Percentiles rank a stretch among this genome's conserved stretches.
These are phyloP conservation scores for Entelurus aequoreus DNA, from an alignment of 2,113 vertebrate species.

Conservation along the genomic window DNA sequence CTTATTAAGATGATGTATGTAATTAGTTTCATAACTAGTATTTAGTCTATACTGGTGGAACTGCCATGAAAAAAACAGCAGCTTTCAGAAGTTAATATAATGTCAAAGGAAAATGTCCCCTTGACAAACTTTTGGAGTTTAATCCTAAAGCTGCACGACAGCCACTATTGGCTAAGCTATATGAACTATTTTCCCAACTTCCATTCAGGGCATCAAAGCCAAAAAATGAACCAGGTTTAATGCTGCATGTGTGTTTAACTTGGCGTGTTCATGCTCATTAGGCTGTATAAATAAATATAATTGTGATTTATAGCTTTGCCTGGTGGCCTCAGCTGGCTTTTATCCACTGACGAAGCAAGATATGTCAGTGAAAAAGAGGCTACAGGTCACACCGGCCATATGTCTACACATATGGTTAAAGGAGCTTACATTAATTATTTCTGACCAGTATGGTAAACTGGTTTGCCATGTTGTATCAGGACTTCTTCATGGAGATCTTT, in stretches of 20 bases:
- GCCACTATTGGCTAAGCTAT: not conserved
- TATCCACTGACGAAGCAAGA: not conserved
- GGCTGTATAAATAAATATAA: not conserved
- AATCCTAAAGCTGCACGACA: not conserved
- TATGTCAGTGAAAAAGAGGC: not conserved
- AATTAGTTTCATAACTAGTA: no score
- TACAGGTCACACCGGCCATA: conserved; percentile 24
- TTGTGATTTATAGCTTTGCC: not conserved
- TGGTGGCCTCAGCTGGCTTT: not conserved
- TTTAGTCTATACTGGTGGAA: no score
- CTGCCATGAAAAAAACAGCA: no score
- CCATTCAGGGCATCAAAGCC: not conserved
- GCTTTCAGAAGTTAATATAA: not conserved
- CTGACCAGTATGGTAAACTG: conserved; percentile 22
- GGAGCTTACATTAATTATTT: conserved; percentile 51
- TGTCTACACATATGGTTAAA: conserved; percentile 45
- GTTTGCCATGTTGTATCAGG: conserved; percentile 5
- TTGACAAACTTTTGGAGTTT: not conserved
- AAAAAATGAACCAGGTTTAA: not conserved
- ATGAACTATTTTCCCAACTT: not conserved
- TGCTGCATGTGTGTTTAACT: not conserved
- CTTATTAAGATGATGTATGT: no score
- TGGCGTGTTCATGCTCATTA: not conserved
- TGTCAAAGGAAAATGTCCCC: no score
- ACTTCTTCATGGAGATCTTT: not conserved